Evolutionary conservation across 2,888 invertebrate genomes (phyloP).

Genomic region (Pyralis farinalis): DNA sequence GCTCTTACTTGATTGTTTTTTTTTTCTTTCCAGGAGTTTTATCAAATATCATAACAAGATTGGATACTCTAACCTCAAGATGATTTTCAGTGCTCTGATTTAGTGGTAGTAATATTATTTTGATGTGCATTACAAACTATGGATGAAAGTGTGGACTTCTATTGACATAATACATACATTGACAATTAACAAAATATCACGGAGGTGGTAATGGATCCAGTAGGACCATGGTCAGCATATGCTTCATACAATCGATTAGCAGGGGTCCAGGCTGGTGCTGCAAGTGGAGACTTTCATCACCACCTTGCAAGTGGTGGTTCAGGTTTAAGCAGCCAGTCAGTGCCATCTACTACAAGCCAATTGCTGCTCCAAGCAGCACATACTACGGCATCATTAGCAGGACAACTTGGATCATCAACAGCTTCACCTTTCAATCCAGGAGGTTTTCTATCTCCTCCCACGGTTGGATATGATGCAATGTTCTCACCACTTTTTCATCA

Average conservation of each 20-base stretch:
- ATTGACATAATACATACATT: conserved; percentile 72
- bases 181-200: conserved; percentile 60
- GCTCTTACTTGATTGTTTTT: conserved; percentile 31
- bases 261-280: conserved; percentile 85
- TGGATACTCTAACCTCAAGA: conserved; percentile 43
- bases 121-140: conserved; percentile 68
- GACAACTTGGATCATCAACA: conserved; percentile 82
- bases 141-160: conserved; percentile 78
- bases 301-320: conserved; percentile 82
- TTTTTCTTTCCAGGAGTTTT: conserved; percentile 68
- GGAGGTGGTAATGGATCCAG: conserved; percentile 91
- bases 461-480: conserved; percentile 90
- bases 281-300: conserved; percentile 85
- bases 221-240: conserved; percentile 93
- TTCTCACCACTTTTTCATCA: conserved; percentile 92
- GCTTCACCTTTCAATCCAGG: conserved; percentile 86
- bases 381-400: conserved; percentile 82
- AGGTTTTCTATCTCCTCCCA: conserved; percentile 87
- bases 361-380: conserved; percentile 84
- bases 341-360: conserved; percentile 84
- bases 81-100: conserved; percentile 56
- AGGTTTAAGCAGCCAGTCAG: conserved; percentile 74
- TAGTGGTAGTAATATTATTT: conserved; percentile 55
- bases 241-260: conserved; percentile 91
- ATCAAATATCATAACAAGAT: conserved; percentile 40